phyloP scores from a whole-genome alignment of 2,797 vertebrate species.

The Mus minutoides region DNA sequence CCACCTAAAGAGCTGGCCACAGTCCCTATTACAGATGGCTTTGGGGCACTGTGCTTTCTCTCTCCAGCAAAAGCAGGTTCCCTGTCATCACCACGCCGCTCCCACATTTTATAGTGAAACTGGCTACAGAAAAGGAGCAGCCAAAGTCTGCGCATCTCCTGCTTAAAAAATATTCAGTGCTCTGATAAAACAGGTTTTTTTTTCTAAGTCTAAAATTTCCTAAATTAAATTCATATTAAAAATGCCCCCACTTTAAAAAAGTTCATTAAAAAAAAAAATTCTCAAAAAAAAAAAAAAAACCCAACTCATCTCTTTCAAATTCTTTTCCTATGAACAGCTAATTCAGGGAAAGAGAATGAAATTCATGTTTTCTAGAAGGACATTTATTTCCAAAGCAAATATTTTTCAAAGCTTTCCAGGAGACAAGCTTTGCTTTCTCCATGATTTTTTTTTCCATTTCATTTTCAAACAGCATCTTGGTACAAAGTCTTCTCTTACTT shows the following conservation, averaged over 20 bases:
- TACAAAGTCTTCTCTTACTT: constrained; percentile 43
- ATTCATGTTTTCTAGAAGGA: constrained; percentile 51
- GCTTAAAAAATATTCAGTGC: constrained; percentile 48
- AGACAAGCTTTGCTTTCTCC: constrained; percentile 58
- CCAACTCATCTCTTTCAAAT: constrained; percentile 64
- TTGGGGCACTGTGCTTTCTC: background rate
- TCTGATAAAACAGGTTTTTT: constrained; percentile 41
- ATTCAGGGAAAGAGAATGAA: constrained; percentile 53
- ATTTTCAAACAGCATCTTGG: background rate
- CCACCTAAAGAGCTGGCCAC: constrained; percentile 9
- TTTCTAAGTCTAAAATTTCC: constrained; percentile 33
- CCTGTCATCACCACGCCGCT: background rate
- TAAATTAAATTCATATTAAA: constrained; percentile 39
- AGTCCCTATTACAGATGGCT: background rate
- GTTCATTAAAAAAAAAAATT: constrained; percentile 46
- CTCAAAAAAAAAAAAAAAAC: constrained; percentile 39
- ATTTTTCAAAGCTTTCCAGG: constrained; percentile 74
- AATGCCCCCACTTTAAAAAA: constrained; percentile 6
- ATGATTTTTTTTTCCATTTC: background rate
- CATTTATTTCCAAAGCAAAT: constrained; percentile 75
- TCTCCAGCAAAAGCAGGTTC: background rate
- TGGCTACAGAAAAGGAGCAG: constrained; percentile 17
- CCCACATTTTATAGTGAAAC: constrained; percentile 23
- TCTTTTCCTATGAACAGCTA: constrained; percentile 70
- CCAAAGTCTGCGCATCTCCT: background rate